Percentiles rank a stretch among this genome's conserved stretches.
phyloP scores from a whole-genome alignment of 2,888 invertebrate genomes.

The Amiota mariae region DNA sequence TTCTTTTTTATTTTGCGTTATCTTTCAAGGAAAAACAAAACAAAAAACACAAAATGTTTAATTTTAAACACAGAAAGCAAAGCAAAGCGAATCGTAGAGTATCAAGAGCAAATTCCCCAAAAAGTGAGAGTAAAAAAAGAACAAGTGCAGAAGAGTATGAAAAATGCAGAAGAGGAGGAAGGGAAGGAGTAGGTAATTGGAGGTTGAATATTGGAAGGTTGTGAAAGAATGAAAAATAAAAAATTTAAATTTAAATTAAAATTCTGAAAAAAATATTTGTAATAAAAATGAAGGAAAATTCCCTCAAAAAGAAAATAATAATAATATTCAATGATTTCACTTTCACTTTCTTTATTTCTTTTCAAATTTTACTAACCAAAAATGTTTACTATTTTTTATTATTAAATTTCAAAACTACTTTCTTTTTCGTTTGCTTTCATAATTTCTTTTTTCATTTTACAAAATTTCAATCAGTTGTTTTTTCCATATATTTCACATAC shows the following conservation, averaged over 20 bases:
- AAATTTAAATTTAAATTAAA: too few relatives aligned
- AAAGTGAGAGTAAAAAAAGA: too few relatives aligned
- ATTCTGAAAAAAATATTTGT: too few relatives aligned
- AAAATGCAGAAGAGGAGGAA: too few relatives aligned
- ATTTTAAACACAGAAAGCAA: too few relatives aligned
- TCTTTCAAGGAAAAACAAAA: constrained; percentile 73
- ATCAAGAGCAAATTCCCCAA: too few relatives aligned
- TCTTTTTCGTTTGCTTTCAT: constrained; percentile 62
- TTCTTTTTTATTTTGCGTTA: constrained; percentile 57
- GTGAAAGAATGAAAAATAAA: too few relatives aligned
- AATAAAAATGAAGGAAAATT: constrained; percentile 15
- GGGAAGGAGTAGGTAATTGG: too few relatives aligned
- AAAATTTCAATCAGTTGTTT: constrained; percentile 3
- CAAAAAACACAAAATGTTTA: neutral
- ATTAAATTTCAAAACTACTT: constrained; percentile 59
- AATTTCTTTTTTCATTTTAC: constrained; percentile 53
- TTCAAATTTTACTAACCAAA: neutral
- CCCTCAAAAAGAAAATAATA: constrained; percentile 34
- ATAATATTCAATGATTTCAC: constrained; percentile 48
- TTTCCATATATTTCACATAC: too few relatives aligned
- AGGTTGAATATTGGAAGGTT: too few relatives aligned
- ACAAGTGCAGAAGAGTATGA: too few relatives aligned
- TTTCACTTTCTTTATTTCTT: constrained; percentile 42
- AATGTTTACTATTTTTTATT: constrained; percentile 21
- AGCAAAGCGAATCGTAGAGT: too few relatives aligned